Conservation (phyloP, 2,888 invertebrate genomes). For the Podabrus alpinus region DNA sequence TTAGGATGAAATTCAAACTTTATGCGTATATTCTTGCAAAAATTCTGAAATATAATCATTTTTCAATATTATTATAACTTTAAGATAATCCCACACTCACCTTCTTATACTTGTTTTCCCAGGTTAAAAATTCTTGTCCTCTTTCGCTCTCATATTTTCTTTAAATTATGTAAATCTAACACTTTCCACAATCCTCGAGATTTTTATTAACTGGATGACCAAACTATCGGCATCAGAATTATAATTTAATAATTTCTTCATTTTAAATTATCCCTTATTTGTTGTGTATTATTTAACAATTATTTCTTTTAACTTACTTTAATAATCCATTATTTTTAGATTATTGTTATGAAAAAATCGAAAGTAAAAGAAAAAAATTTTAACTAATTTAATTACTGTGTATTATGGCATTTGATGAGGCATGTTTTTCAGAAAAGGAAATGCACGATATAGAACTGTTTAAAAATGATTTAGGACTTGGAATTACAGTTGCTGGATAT, state of each 20-base stretch:
- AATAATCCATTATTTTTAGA: background rate
- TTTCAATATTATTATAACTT: background rate
- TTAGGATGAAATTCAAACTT: too few species aligned
- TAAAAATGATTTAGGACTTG: constrained; percentile 91
- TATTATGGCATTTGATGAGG: constrained; percentile 12
- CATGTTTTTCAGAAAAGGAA: constrained; percentile 85
- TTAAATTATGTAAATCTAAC: background rate
- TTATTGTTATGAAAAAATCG: background rate
- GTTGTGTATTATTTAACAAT: background rate
- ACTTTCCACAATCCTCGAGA: background rate
- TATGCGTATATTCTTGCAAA: too few species aligned
- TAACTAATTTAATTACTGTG: background rate
- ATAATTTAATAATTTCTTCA: background rate
- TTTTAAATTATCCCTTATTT: background rate
- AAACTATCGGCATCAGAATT: background rate
- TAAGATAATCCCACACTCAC: background rate
- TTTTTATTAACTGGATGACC: background rate
- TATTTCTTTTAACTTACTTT: background rate
- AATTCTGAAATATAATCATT: background rate
- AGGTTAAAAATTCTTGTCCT: background rate
- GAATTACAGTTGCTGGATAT: constrained; percentile 96
- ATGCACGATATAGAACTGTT: constrained; percentile 85
- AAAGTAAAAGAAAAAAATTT: background rate
- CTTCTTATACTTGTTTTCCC: background rate
- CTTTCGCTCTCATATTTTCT: background rate